These are phyloP conservation scores for Ptilonorhynchus violaceus DNA, from an alignment of 2,113 vertebrate species.

Conservation along the genomic window DNA sequence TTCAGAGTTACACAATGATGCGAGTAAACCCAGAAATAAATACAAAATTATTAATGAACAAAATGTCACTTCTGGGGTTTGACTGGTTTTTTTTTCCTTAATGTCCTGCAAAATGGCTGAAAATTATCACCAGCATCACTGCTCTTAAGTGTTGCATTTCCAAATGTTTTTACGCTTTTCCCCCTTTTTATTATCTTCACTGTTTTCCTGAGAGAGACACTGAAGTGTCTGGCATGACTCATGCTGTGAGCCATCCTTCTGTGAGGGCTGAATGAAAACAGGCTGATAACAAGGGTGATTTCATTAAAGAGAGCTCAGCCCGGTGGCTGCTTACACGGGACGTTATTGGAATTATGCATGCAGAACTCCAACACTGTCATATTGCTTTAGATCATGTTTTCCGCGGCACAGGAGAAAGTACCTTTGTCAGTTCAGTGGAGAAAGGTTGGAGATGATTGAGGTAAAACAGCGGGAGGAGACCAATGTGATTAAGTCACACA, in stretches of 20 bases:
- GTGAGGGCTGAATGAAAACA: slow-evolving; percentile 25
- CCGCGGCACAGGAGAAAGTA: background rate
- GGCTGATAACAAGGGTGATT: slow-evolving; percentile 19
- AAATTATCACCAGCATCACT: background rate
- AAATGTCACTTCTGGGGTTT: background rate
- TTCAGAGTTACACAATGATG: background rate
- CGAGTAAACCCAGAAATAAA: background rate
- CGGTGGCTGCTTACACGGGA: background rate
- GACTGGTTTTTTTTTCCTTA: background rate
- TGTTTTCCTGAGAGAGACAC: background rate
- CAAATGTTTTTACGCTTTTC: background rate
- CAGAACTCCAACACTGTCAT: background rate
- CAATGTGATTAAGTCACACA: slow-evolving; percentile 27
- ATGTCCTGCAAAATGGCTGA: background rate
- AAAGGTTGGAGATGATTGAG: slow-evolving; percentile 60
- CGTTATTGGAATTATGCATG: slow-evolving; percentile 11
- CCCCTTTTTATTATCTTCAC: background rate
- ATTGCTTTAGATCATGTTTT: slow-evolving; percentile 18
- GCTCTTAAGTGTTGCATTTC: background rate
- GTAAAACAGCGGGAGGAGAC: slow-evolving; percentile 38
- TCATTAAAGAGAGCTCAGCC: slow-evolving; percentile 3
- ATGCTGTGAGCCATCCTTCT: slow-evolving; percentile 27
- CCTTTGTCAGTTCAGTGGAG: slow-evolving; percentile 31
- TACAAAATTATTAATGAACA: background rate
- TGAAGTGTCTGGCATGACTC: background rate